Percentiles rank a stretch among this genome's conserved stretches.
These are phyloP conservation scores for Cistogaster globosa DNA, from an alignment of 2,888 invertebrate genomes.

Conservation along the genomic window DNA sequence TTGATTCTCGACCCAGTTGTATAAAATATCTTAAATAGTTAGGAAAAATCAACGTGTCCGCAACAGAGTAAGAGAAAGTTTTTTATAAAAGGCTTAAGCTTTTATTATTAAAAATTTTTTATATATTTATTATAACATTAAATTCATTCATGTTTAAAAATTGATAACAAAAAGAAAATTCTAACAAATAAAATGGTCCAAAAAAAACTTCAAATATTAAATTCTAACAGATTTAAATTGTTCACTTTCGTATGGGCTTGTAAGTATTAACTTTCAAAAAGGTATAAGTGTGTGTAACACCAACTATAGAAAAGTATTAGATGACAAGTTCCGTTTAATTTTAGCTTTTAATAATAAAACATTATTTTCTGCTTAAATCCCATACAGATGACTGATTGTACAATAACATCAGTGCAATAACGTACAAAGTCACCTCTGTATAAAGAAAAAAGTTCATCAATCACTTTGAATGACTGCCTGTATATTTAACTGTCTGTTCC, in stretches of 20 bases:
- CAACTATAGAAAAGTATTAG: constrained; percentile 3
- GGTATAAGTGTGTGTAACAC: neutral
- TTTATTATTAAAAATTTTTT: neutral
- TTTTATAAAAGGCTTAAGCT: constrained; percentile 49
- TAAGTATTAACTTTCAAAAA: neutral
- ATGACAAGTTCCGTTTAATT: constrained; percentile 61
- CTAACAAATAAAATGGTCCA: constrained; percentile 46
- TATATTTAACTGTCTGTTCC: constrained; percentile 67
- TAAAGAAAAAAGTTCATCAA: constrained; percentile 60
- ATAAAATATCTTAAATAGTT: neutral
- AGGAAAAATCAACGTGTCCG: constrained; percentile 51
- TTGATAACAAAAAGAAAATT: constrained; percentile 58
- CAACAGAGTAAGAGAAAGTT: constrained; percentile 41
- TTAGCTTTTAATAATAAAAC: constrained; percentile 59
- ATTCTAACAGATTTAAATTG: constrained; percentile 43
- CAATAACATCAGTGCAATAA: neutral
- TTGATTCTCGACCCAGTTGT: neutral
- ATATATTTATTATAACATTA: constrained; percentile 44
- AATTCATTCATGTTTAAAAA: constrained; percentile 68
- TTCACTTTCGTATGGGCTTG: neutral
- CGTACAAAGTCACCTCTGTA: constrained; percentile 7
- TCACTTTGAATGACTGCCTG: constrained; percentile 69
- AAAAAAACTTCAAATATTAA: constrained; percentile 37
- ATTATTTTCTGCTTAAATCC: constrained; percentile 61
- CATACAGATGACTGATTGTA: constrained; percentile 37